Evolutionary conservation across 2,888 invertebrate genomes (phyloP), one percentile per base, ranked within the genome.

Genomic region (Poecilobothrus nobilitatus): DNA sequence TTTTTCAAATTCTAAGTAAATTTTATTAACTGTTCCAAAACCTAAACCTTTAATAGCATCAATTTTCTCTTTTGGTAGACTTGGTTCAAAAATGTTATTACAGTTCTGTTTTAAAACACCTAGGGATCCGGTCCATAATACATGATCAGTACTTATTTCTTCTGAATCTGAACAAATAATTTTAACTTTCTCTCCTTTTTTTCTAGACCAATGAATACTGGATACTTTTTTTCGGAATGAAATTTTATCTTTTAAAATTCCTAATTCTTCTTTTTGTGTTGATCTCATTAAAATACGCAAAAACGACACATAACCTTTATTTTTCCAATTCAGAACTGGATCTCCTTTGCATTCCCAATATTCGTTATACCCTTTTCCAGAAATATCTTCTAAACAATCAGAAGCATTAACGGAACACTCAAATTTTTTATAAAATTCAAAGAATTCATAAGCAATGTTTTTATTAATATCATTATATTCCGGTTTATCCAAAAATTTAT

Each of bases 321-420:
- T 85, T 73, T 89, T 90, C 93, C 92, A 94, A 75, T 89, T 87
- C 5, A 90, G 81, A 74, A 88, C 78, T 20, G 82, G 81, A 75
- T 91, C 87, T 0, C 94, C 94, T 10, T 88, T 27, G n/a, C n/a
- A n/a, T n/a, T n/a, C n/a, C 85, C 87, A 84, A 76, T 88, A 89
- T 72, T 89, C 86, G 1, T 84, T 78, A 62, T 88, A 81, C 5
- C n/a, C n/a, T n/a, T n/a, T n/a, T n/a, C n/a, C n/a, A 0, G 92
- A 91, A 66, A 91, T 86, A 63, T 88, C 84, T 81, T 85, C 82
- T 87, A 92, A 82, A 78, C 86, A 78, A 82, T 86, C 84, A 73
- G 89, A 82, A 68, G 89, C 86, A 80, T 91, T 85, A 76, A 81
- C 74, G 0, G 81, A 80, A 68, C 77, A 76, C 70, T 81, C 80